These are phyloP conservation scores for Nematostella vectensis DNA, from an alignment of 92 coral and sea anemone species.

Conservation along the genomic window DNA sequence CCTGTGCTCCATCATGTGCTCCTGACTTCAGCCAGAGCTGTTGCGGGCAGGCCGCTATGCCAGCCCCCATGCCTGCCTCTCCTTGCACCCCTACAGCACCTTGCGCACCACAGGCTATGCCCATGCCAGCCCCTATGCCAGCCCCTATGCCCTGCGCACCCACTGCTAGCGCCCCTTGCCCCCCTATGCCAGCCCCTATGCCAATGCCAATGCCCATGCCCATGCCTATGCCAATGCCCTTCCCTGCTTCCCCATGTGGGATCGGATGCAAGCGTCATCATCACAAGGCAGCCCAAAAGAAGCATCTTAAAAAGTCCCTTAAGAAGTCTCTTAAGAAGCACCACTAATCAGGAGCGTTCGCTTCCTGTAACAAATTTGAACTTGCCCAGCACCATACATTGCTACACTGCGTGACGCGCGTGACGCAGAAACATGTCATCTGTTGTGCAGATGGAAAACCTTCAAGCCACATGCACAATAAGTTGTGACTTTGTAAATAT, in stretches of 20 bases:
- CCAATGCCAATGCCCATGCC: conserved; percentile 60
- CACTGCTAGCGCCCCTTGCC: conserved; percentile 32
- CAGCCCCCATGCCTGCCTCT: conserved; percentile 52
- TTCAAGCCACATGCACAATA: too few species aligned
- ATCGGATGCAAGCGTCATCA: too few species aligned
- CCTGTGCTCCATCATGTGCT: conserved; percentile 48
- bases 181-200: conserved; percentile 41
- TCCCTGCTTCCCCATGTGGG: conserved; percentile 20
- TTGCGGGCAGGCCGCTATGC: conserved; percentile 46
- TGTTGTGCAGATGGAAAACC: too few species aligned
- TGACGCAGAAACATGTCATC: too few species aligned
- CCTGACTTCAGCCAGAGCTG: conserved; percentile 47
- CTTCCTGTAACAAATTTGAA: too few species aligned
- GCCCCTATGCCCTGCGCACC: conserved; percentile 37
- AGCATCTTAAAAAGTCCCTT: too few species aligned
- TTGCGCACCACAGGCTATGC: conserved; percentile 27
- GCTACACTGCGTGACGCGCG: too few species aligned
- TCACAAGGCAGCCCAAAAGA: too few species aligned
- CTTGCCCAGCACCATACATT: too few species aligned
- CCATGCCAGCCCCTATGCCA: conserved; percentile 44
- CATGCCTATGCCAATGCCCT: conserved; percentile 39
- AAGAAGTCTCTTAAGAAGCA: too few species aligned
- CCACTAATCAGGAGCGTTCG: too few species aligned
- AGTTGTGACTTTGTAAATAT: too few species aligned
- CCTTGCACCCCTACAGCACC: conserved; percentile 33